Evolutionary conservation across 2,888 invertebrate species (phyloP).

Genomic region (Coleophora deauratella): DNA sequence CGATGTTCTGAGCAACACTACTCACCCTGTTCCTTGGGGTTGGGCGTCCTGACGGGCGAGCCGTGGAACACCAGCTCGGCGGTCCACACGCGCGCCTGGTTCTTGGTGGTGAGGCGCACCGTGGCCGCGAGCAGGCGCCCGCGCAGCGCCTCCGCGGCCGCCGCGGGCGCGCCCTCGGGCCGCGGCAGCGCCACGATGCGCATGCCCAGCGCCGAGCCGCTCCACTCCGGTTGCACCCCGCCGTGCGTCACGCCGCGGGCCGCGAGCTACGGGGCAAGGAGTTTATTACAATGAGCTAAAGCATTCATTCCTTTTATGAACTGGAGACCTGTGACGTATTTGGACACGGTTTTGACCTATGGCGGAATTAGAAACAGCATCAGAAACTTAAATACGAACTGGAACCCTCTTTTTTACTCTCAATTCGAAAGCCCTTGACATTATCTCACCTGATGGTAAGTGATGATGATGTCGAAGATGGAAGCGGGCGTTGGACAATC

Average conservation of each 20-base stretch:
- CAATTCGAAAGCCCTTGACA: too few species aligned
- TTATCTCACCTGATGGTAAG: too few species aligned
- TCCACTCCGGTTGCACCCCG: conserved; percentile 93
- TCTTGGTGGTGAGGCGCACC: conserved; percentile 85
- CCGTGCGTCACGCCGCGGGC: conserved; percentile 91
- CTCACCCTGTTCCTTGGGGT: conserved; percentile 52
- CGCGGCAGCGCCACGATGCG: conserved; percentile 85
- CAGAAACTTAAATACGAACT: too few species aligned
- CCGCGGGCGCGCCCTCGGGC: conserved; percentile 61
- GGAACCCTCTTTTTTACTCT: too few species aligned
- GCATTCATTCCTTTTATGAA: too few species aligned
- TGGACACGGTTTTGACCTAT: too few species aligned
- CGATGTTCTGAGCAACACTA: too few species aligned
- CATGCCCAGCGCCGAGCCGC: conserved; percentile 88
- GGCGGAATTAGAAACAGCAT: too few species aligned
- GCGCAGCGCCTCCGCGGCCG: conserved; percentile 81
- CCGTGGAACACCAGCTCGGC: conserved; percentile 92
- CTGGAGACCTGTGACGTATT: too few species aligned
- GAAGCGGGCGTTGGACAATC: too few species aligned
- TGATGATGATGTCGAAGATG: too few species aligned
- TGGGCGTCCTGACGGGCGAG: conserved; percentile 84
- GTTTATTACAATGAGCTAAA: too few species aligned
- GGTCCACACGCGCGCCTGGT: conserved; percentile 87
- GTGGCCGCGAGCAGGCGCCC: conserved; percentile 88
- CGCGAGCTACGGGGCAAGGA: conserved; percentile 71